Evolutionary conservation across 1,140 invertebrate genomes (phyloP).

Genomic region (Musca vetustissima): DNA sequence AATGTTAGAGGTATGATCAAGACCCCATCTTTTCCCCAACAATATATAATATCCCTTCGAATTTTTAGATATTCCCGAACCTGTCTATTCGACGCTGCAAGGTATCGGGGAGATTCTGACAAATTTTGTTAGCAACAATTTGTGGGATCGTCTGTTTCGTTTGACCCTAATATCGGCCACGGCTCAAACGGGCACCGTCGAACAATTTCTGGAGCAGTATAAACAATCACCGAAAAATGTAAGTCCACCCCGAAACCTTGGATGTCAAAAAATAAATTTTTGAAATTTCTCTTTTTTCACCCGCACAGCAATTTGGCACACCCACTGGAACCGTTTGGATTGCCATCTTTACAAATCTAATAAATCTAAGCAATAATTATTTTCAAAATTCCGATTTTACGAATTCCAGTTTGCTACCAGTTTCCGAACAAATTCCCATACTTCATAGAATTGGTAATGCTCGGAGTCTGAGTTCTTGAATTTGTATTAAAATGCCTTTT

Average conservation of each 20-base stretch:
- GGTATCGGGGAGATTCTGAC: slow-evolving; percentile 74
- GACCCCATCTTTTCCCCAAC: too few species aligned
- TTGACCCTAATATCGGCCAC: slow-evolving; percentile 43
- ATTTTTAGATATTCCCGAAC: slow-evolving; percentile 64
- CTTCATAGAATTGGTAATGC: slow-evolving; percentile 70
- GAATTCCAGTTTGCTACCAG: slow-evolving; percentile 65
- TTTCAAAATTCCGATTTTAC: slow-evolving; percentile 42
- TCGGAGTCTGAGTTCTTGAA: neutral
- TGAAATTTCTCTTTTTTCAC: slow-evolving; percentile 33
- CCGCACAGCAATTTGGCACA: slow-evolving; percentile 38
- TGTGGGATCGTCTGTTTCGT: slow-evolving; percentile 73
- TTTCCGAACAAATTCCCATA: slow-evolving; percentile 78
- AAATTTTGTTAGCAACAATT: slow-evolving; percentile 70
- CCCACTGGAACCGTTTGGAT: slow-evolving; percentile 48
- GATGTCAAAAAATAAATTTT: slow-evolving; percentile 51
- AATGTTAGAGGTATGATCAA: slow-evolving; percentile 59
- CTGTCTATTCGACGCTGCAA: slow-evolving; percentile 67
- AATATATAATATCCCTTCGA: too few species aligned
- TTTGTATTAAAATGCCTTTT: slow-evolving; percentile 52
- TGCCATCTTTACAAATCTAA: slow-evolving; percentile 45
- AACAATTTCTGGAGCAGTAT: slow-evolving; percentile 41
- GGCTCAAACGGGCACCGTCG: slow-evolving; percentile 35
- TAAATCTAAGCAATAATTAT: slow-evolving; percentile 49
- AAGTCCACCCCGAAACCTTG: slow-evolving; percentile 7
- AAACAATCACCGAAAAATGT: slow-evolving; percentile 45